Percentiles rank a stretch among this genome's conserved stretches.
phyloP scores from a whole-genome alignment of 1,140 invertebrate species.

The Drosophila obscura region DNA sequence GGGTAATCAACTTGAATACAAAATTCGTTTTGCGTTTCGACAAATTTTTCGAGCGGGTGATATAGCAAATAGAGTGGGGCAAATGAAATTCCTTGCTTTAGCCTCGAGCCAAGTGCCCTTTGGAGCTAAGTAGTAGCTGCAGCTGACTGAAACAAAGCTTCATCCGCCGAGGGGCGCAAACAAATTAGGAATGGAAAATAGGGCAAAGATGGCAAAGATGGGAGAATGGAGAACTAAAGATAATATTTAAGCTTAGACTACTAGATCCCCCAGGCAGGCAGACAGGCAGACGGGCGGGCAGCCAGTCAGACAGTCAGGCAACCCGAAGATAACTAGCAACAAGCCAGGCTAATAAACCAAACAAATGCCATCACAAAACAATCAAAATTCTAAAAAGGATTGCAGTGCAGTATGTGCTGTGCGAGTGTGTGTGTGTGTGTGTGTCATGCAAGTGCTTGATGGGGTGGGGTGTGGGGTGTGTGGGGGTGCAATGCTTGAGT shows the following conservation, averaged over 20 bases:
- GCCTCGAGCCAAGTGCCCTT: background rate
- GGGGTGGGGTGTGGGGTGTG: slow-evolving; percentile 83
- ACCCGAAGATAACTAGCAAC: slow-evolving; percentile 11
- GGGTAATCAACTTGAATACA: slow-evolving; percentile 46
- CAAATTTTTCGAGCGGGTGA: slow-evolving; percentile 27
- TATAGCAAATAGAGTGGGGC: background rate
- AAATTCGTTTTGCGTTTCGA: slow-evolving; percentile 40
- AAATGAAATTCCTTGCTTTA: slow-evolving; percentile 4
- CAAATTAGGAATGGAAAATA: slow-evolving; percentile 34
- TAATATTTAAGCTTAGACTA: slow-evolving; percentile 35
- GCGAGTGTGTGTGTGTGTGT: slow-evolving; percentile 10
- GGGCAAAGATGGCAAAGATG: background rate
- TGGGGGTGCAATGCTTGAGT: slow-evolving; percentile 43
- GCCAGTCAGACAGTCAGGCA: too few species aligned
- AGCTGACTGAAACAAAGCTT: slow-evolving; percentile 15
- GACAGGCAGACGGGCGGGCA: too few species aligned
- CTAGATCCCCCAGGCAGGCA: background rate
- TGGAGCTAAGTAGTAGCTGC: slow-evolving; percentile 2
- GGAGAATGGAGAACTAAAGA: background rate
- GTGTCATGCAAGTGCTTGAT: slow-evolving; percentile 8
- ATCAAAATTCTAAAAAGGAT: slow-evolving; percentile 24
- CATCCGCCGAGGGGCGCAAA: slow-evolving; percentile 30
- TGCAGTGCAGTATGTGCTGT: slow-evolving; percentile 7
- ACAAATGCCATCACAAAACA: slow-evolving; percentile 37
- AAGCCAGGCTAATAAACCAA: slow-evolving; percentile 33